phyloP scores from a whole-genome alignment of 1,140 invertebrate species.

The Drosophila grimshawi region DNA sequence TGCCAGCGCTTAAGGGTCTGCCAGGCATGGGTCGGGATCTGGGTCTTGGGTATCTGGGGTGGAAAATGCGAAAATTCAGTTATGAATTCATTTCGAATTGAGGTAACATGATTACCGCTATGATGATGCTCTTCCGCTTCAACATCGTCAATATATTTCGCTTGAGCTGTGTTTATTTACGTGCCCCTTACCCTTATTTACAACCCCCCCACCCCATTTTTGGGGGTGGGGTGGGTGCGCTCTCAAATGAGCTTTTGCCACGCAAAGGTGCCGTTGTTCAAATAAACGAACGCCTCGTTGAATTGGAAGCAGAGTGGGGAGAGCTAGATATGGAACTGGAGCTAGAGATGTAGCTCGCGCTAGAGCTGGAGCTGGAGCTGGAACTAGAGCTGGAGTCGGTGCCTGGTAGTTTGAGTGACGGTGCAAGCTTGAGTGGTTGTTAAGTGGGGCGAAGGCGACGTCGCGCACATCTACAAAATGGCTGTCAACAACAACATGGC shows the following conservation, averaged over 20 bases:
- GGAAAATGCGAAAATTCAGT: constrained; percentile 82
- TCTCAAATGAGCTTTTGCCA: constrained; percentile 77
- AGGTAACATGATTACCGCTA: constrained; percentile 84
- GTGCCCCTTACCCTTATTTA: constrained; percentile 29
- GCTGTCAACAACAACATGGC: constrained; percentile 81
- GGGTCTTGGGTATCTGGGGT: constrained; percentile 27
- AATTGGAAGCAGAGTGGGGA: constrained; percentile 46
- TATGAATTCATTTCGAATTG: constrained; percentile 84
- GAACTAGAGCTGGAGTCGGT: constrained; percentile 8
- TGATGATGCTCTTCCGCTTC: constrained; percentile 81
- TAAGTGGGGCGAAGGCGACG: constrained; percentile 57
- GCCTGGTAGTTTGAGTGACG: constrained; percentile 2
- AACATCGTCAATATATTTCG: constrained; percentile 81
- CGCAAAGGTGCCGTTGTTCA: constrained; percentile 76
- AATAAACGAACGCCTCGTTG: constrained; percentile 80
- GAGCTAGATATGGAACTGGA: constrained; percentile 4
- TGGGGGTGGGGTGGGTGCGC: neutral
- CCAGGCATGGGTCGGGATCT: neutral
- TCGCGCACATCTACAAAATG: constrained; percentile 80
- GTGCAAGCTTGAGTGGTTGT: constrained; percentile 42
- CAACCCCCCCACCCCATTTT: neutral
- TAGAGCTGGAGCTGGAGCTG: neutral
- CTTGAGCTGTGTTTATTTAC: constrained; percentile 81
- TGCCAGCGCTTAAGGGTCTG: constrained; percentile 38
- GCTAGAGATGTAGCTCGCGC: constrained; percentile 14